phyloP scores from a whole-genome alignment of 2,888 invertebrate species.

The Drosophila atripex region DNA sequence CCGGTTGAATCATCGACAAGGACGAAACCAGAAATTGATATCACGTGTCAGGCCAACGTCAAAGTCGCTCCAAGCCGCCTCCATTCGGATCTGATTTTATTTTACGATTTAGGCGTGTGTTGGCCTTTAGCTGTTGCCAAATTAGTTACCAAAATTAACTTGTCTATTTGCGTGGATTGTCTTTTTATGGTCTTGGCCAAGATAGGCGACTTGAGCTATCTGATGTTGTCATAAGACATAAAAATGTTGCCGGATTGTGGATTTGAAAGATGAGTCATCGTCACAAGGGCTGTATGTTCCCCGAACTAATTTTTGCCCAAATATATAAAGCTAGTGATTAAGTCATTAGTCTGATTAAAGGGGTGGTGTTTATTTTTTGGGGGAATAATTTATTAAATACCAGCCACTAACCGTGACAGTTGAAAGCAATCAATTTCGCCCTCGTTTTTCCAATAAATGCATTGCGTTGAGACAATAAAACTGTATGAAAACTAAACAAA shows the following conservation, averaged over 20 bases:
- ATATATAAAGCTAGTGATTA: constrained; percentile 15
- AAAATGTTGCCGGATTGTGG: background rate
- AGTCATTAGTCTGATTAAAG: constrained; percentile 1
- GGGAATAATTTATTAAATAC: background rate
- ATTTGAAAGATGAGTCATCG: constrained; percentile 34
- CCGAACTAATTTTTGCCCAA: background rate
- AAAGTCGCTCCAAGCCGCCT: constrained; percentile 40
- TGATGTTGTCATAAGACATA: constrained; percentile 18
- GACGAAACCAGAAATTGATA: constrained; percentile 54
- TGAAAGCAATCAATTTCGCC: constrained; percentile 31
- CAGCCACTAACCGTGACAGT: constrained; percentile 6
- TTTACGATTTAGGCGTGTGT: constrained; percentile 45
- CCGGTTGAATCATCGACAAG: constrained; percentile 57
- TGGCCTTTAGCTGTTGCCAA: constrained; percentile 33
- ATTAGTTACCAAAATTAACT: constrained; percentile 53
- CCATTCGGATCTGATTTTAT: constrained; percentile 33
- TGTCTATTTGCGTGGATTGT: constrained; percentile 65
- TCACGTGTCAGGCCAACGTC: constrained; percentile 63
- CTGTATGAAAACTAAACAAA: constrained; percentile 57
- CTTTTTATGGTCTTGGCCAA: constrained; percentile 52
- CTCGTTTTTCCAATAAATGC: constrained; percentile 49
- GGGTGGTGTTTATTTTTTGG: background rate
- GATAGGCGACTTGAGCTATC: constrained; percentile 12
- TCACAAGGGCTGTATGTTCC: background rate
- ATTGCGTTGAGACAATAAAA: constrained; percentile 56